Evolutionary conservation across 2,113 vertebrate species (phyloP), one percentile per base, ranked within the genome.

Genomic region (Zosterops japonicus): DNA sequence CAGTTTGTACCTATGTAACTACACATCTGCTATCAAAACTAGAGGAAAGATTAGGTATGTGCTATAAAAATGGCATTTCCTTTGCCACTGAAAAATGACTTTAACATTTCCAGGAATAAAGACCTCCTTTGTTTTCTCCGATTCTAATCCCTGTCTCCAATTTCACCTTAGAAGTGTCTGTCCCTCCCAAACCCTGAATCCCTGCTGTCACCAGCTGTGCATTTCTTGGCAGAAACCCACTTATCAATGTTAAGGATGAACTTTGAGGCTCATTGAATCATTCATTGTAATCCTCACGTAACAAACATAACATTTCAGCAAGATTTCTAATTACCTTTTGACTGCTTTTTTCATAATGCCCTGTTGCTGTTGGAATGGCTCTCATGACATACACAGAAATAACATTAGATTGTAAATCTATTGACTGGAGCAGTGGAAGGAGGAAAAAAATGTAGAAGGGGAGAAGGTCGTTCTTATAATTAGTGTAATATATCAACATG

Each of bases 31-130:
- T 95, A 89, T 95, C 92, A 93, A 90, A 96, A 90, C 83, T 68
- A 69, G 69, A 76, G 69, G 61, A 64, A 81, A 71, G 77, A 96
- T 92, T 93, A 94, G 92, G 83, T 93, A 83, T 69, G 92, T 93
- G 92, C 80, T 94, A 64, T 82, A 95, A 96, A 95, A 96, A 92
- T 93, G 94, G 93, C 93, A 96, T 96, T 96, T 96, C 95, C 90
- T 95, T 94, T 97, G 95, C 95, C 88, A 93, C 94, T 97, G 95
- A 96, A 89, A 96, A 96, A 96, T 92, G 21, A 94, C 88, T 95
- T 94, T 95, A 96, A 95, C 95, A 96, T 96, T 97, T 97, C 72
- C 83, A 96, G 86, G 76, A 94, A 95, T 92, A 96, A 96, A 97
- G 92, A 71, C 86, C 60, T 90, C 83, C 92, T 96, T 97, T 97